Conservation (phyloP, 35 echinoderm and acorn worm genomes). For the Ophiothrix spiculata region DNA sequence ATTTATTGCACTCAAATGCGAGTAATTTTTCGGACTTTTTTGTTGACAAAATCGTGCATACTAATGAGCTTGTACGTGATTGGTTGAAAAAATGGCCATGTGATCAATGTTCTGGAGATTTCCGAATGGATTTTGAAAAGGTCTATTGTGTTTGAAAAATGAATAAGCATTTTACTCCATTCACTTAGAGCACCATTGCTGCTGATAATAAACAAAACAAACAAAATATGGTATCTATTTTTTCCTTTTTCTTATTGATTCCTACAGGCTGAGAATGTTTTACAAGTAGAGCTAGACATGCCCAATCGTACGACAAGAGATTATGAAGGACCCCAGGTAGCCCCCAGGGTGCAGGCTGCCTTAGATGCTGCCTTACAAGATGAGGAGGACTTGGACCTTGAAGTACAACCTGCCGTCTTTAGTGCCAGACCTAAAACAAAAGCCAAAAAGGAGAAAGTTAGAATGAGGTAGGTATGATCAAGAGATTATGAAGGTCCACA, state of each 20-base stretch:
- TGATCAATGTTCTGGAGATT: no score
- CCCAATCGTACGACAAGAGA: conserved; percentile 93
- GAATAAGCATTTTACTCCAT: no score
- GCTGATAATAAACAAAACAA: not conserved
- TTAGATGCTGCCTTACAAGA: conserved; percentile 95
- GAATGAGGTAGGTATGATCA: conserved; percentile 50
- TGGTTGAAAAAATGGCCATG: no score
- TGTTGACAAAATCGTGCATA: no score
- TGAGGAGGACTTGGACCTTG: conserved; percentile 95
- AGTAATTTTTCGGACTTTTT: no score
- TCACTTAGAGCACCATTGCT: not conserved
- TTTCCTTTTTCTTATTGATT: not conserved
- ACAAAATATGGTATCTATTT: not conserved
- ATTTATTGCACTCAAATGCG: no score
- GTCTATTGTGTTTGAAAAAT: no score
- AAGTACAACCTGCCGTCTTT: conserved; percentile 83
- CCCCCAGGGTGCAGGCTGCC: conserved; percentile 93
- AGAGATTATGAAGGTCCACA: no score
- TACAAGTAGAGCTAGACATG: conserved; percentile 92
- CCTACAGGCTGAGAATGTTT: conserved; percentile 83
- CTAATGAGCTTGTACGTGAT: no score
- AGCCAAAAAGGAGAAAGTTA: conserved; percentile 68
- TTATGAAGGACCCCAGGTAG: conserved; percentile 92
- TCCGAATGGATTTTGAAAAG: no score
- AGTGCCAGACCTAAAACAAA: conserved; percentile 53